A percentile compares a stretch with the other conserved stretches of the same genome.
Conservation (phyloP, 1,140 invertebrate genomes). For the Pseudomyrmex concolor region DNA sequence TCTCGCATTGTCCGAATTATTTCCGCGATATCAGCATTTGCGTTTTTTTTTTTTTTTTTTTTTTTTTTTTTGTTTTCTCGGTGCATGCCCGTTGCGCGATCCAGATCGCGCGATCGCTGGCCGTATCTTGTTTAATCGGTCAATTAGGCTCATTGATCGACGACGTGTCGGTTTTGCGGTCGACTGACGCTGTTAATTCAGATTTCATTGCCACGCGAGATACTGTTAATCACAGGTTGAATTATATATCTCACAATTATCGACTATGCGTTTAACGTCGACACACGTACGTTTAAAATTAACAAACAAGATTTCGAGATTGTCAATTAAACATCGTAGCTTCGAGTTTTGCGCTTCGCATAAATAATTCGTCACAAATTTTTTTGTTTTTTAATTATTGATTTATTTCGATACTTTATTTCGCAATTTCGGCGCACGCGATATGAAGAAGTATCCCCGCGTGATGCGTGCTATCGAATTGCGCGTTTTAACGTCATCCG, state of each 20-base stretch:
- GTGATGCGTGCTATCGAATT: constrained; percentile 31
- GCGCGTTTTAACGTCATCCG: constrained; percentile 36
- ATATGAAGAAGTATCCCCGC: neutral
- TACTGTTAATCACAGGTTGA: constrained; percentile 4
- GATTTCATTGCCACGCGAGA: constrained; percentile 27
- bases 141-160: constrained; percentile 44
- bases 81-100: neutral
- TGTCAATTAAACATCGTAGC: neutral
- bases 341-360: no score
- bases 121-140: constrained; percentile 18
- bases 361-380: neutral
- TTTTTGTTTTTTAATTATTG: constrained; percentile 2
- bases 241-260: constrained; percentile 10
- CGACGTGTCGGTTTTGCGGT: constrained; percentile 42
- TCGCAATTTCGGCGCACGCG: neutral
- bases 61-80: constrained; percentile 19
- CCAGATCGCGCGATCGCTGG: neutral
- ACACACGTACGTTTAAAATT: no score
- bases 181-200: constrained; percentile 25
- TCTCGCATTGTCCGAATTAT: constrained; percentile 7
- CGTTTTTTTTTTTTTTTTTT: neutral
- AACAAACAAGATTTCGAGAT: no score
- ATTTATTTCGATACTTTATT: neutral
- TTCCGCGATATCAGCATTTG: neutral
- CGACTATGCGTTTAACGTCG: neutral